Conservation (phyloP, 2,888 invertebrate genomes). For the Matsumyia berberina region DNA sequence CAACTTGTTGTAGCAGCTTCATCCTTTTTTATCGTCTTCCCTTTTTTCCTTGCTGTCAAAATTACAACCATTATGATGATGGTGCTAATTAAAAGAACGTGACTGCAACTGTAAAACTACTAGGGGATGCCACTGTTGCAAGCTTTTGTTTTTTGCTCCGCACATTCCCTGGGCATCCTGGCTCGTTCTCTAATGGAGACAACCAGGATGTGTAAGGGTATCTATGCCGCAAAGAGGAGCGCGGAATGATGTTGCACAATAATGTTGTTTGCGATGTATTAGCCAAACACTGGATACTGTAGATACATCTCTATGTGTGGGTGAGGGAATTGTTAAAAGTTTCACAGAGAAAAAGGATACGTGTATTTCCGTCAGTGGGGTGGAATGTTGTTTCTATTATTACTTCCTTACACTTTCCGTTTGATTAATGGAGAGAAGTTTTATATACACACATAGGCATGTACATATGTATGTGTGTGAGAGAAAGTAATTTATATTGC, state of each 20-base stretch:
- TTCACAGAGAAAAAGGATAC: constrained; percentile 10
- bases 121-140: constrained; percentile 8
- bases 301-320: too few relatives aligned
- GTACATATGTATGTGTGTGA: not conserved
- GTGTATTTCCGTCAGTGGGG: constrained; percentile 38
- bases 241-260: constrained; percentile 52
- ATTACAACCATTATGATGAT: constrained; percentile 75
- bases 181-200: constrained; percentile 43
- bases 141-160: not conserved
- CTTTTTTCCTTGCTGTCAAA: constrained; percentile 60
- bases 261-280: constrained; percentile 65
- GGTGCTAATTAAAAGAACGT: constrained; percentile 75
- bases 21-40: constrained; percentile 46
- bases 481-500: constrained; percentile 50
- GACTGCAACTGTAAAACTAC: constrained; percentile 70
- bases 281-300: constrained; percentile 53
- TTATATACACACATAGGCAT: not conserved
- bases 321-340: constrained; percentile 58
- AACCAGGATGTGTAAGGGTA: constrained; percentile 28
- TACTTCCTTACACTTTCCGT: constrained; percentile 64
- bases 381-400: constrained; percentile 56
- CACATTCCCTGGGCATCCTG: constrained; percentile 35
- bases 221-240: not conserved
- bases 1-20: constrained; percentile 59
- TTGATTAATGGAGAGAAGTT: constrained; percentile 69